Evolutionary conservation across 2,888 invertebrate genomes (phyloP), one percentile per base, ranked within the genome.

Genomic region (Lissocephala sabroskyi): DNA sequence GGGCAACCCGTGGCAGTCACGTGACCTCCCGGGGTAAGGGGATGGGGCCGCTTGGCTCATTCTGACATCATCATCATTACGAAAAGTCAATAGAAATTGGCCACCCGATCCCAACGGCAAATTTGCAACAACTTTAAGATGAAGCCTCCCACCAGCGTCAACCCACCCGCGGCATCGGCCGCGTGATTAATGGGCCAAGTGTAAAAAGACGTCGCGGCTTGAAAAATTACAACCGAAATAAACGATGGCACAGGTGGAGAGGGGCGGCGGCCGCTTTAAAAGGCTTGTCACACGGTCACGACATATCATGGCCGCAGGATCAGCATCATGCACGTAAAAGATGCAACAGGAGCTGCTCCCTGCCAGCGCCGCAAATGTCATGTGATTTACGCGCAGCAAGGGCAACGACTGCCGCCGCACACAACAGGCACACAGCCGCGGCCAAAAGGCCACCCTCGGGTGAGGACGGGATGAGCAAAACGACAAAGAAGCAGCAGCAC

Each of bases 141-240:
- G 62, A 59, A n/a, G n/a, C n/a, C n/a, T n/a, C n/a, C n/a, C n/a
- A n/a, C n/a, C 67, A 60, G 65, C 7, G 3, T 23, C 23, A 23
- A 7, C 23, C 7, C 7, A 5, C 23, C 23, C 4, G 7, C 56
- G 59, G 59, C 78, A 75, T 77, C 65, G 63, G 43, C 56, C 52
- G 48, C 53, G 61, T 74, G 73, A 74, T 74, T 74, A 74, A 74
- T 74, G 79, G 54, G 52, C 35, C 50, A 58, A 52, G 53, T 61
- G 67, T 51, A 60, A 63, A n/a, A 68, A 77, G 79, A 79, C 63
- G 77, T 65, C 74, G 75, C 78, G 63, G 62, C 62, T 79, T 74
- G 73, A 79, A 79, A 73, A 73, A 79, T 73, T 77, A 68, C 66
- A 61, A 51, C 52, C 56, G 62, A 75, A 57, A 62, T 52, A 65